Conservation (phyloP, 2,888 invertebrate species). For the Diarsia brunnea region DNA sequence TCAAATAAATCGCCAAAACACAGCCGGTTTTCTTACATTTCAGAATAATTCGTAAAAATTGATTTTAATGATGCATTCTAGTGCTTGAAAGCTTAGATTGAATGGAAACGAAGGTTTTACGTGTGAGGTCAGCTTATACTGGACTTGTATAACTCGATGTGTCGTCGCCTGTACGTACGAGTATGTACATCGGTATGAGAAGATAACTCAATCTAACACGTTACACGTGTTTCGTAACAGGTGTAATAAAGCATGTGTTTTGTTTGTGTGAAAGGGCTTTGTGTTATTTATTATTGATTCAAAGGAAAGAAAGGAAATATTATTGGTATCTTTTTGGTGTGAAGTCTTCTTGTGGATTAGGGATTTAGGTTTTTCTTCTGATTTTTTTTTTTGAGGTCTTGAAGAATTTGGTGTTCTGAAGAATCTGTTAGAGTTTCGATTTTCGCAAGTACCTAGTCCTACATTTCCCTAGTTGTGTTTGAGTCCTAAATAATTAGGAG, state of each 20-base stretch:
- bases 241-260: conserved; percentile 35
- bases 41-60: too few relatives aligned
- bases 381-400: neutral
- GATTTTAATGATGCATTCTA: too few relatives aligned
- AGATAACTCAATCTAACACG: conserved; percentile 54
- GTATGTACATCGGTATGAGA: conserved; percentile 11
- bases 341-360: neutral
- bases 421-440: too few relatives aligned
- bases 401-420: neutral
- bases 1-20: too few relatives aligned
- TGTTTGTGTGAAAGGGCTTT: neutral
- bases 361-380: neutral
- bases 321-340: neutral
- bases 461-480: too few relatives aligned
- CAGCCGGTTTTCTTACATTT: too few relatives aligned
- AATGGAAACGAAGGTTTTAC: too few relatives aligned
- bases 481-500: too few relatives aligned
- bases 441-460: too few relatives aligned
- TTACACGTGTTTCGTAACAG: conserved; percentile 40
- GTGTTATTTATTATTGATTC: neutral
- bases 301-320: neutral
- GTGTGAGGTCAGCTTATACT: neutral
- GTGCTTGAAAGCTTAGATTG: too few relatives aligned
- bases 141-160: neutral
- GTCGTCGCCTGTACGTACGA: neutral